Percentiles rank a stretch among this genome's conserved stretches.
These are phyloP conservation scores for Cephalopholis sonnerati DNA, from an alignment of 2,113 vertebrate species.

Conservation along the genomic window DNA sequence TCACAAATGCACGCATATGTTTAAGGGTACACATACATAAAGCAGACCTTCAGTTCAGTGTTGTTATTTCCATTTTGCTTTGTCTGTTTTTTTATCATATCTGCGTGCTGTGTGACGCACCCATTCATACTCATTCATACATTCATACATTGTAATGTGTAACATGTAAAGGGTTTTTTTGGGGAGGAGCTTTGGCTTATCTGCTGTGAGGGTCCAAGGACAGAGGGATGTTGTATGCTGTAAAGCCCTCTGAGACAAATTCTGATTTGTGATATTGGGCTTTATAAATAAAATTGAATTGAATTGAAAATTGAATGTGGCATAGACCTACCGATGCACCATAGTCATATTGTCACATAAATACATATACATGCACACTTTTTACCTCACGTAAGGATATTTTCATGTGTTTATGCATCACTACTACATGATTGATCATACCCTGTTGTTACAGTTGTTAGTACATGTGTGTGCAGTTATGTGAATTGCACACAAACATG, in stretches of 20 bases:
- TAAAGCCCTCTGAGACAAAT: too few species aligned
- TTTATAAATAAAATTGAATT: too few species aligned
- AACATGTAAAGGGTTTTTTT: too few species aligned
- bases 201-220: too few species aligned
- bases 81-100: background rate
- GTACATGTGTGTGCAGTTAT: too few species aligned
- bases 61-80: background rate
- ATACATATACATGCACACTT: background rate
- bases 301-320: too few species aligned
- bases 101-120: background rate
- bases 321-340: background rate
- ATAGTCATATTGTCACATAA: background rate
- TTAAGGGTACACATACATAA: background rate
- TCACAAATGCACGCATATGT: background rate
- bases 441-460: too few species aligned
- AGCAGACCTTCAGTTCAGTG: background rate
- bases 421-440: background rate
- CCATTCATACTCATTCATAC: background rate
- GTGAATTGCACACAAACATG: too few species aligned
- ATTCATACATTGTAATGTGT: background rate
- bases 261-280: too few species aligned
- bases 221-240: too few species aligned
- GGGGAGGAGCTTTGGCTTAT: too few species aligned
- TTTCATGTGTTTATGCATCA: background rate
- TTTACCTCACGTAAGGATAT: background rate